phyloP scores from a whole-genome alignment of 2,888 invertebrate species.

The Deroplatys truncata region DNA sequence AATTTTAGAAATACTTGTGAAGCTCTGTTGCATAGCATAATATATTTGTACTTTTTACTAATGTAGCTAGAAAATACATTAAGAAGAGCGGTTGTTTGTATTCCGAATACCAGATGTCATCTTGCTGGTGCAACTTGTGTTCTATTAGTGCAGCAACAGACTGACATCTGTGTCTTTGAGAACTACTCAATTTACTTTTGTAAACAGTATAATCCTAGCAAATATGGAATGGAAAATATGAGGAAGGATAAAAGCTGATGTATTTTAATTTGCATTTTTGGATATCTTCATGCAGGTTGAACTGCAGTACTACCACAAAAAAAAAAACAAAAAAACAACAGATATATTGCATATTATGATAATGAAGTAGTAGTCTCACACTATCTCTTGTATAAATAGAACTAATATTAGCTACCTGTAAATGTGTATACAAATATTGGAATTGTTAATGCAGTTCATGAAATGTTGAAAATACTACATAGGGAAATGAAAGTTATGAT shows the following conservation, averaged over 20 bases:
- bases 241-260: background rate
- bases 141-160: background rate
- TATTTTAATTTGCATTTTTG: background rate
- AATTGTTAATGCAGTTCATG: background rate
- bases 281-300: background rate
- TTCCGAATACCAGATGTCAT: background rate
- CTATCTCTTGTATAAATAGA: background rate
- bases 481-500: background rate
- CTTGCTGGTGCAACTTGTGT: background rate
- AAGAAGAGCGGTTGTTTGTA: background rate
- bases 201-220: background rate
- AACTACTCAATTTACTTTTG: background rate
- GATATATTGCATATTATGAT: background rate
- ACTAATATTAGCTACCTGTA: background rate
- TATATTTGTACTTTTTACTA: background rate
- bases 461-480: background rate
- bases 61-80: background rate
- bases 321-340: background rate
- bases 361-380: background rate
- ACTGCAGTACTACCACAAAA: background rate
- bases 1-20: background rate
- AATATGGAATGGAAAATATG: too few relatives aligned
- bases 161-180: background rate
- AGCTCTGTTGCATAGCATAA: background rate
- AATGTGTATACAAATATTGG: conserved; percentile 10